Percentiles rank a stretch among this genome's conserved stretches.
Evolutionary conservation across 2,888 invertebrate species (phyloP).

Genomic region (Bellardia bayeri): DNA sequence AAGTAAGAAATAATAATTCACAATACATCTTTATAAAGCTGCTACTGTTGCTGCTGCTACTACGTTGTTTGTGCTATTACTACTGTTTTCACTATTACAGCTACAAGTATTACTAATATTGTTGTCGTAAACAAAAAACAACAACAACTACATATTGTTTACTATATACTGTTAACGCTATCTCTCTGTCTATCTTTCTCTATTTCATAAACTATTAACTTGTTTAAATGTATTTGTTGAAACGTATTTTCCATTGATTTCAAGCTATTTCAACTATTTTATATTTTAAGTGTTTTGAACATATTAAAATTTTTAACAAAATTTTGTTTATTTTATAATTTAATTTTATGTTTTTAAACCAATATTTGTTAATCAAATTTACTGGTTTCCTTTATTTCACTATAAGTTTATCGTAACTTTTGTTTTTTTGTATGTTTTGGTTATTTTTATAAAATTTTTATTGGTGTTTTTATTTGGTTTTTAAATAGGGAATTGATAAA

Average conservation of each 20-base stretch:
- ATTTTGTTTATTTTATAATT: background rate
- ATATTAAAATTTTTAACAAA: background rate
- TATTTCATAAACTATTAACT: background rate
- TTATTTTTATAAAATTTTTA: background rate
- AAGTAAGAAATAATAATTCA: slow-evolving; percentile 8
- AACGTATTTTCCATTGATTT: background rate
- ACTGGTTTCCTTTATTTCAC: background rate
- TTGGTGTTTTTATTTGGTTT: background rate
- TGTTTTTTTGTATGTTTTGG: background rate
- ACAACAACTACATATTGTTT: slow-evolving; percentile 20
- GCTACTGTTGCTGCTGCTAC: background rate
- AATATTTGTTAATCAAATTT: no score
- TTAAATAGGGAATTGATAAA: background rate
- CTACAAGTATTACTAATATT: background rate
- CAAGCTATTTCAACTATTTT: background rate
- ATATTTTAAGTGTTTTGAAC: slow-evolving; percentile 10
- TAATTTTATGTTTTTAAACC: background rate
- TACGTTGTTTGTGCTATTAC: background rate
- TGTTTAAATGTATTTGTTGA: background rate
- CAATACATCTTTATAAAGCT: background rate
- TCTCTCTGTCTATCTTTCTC: background rate
- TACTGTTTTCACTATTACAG: background rate
- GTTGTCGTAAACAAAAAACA: background rate
- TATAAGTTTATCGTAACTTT: background rate
- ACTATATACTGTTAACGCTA: slow-evolving; percentile 6